Base-by-base conservation (phyloP, 1,140 invertebrate genomes). In the Ips typographus region DNA sequence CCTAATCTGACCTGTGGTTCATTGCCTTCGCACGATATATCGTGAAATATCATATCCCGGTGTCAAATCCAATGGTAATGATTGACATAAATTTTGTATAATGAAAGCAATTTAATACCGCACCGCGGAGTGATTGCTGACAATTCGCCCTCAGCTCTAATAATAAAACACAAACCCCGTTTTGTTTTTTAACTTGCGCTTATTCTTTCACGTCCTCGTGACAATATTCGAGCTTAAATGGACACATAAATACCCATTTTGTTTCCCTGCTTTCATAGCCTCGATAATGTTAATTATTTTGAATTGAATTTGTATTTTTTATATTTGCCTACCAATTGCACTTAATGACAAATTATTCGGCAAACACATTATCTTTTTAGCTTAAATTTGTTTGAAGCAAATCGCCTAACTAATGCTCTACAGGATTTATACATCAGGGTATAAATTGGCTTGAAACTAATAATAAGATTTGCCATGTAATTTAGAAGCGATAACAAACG, bases 71-170 rank as follows among this genome's bases (percentile, higher is more conserved):
- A 79, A 80, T 75, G 79, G 76, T 80, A 80, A 80, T 80, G 79
- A 80, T 80, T 80, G 79, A 76, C 78, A 80, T 80, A 80, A 80
- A 80, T 80, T 80, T 75, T 72, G 72, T 72, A 75, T 80, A 80
- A 80, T 78, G 78, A 80, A 78, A 74, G 78, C 76, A 75, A 68
- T 78, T 78, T 74, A 75, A 71, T 76, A 72, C 70, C 44, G 68
- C 51, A 71, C 68, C 61, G 51, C 57, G 52, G 70, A 70, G 70
- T 74, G 64, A 70, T 70, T 70, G 63, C 69, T 65, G 65, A 67
- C 69, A 75, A 74, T 73, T 73, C 53, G 60, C 69, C 69, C 70
- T 68, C 68, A 60, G 61, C 40, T 59, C 69, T 69, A 71, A 72
- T 73, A 76, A 76, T 76, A 76, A 76, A 76, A 73, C 69, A 68